Evolutionary conservation across 2,888 invertebrate species (phyloP), one percentile per base, ranked within the genome.

Genomic region (Ichneumoninae sp.): DNA sequence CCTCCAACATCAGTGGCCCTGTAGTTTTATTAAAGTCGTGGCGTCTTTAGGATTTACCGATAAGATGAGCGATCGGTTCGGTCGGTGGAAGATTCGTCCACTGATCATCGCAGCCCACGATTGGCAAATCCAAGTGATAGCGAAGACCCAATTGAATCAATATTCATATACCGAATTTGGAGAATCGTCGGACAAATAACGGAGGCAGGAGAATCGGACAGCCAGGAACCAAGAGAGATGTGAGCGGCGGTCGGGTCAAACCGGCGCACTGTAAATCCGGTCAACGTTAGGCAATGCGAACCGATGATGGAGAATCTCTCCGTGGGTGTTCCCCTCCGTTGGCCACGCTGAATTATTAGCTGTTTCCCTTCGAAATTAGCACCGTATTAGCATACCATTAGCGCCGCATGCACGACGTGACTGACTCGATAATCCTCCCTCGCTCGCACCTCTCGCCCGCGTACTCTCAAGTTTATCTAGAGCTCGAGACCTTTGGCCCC

Each of bases 311-410:
- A 79, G 70, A 30, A 81, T 68, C 77, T 70, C 69, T 83, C 69
- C 73, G 70, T 47, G 73, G 78, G 47, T 75, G 70, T 78, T 85
- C 87, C 81, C 83, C 44, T 47, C 60, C 86, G 87, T 85, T 84
- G 75, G 81, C 73, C 57, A 75, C 86, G 87, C 85, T 89, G 89
- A 90, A 85, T 90, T 90, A 91, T 91, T 89, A 90, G 87, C 88
- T 85, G 89, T 88, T 90, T 90, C 89, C 88, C 88, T 86, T 87
- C 76, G 88, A 89, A 89, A 90, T 91, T 89, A 91, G 87, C 88
- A 87, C 85, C 83, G 83, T 88, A 91, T 91, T 91, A 91, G 89
- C 89, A 90, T 90, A 88, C 88, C 87, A 89, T 90, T 88, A 90
- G 87, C 83, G 87, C 83, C 88, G 88, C 87, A 87, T 86, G 75